Percentiles rank a stretch among this genome's conserved stretches.
phyloP scores from a whole-genome alignment of 2,797 vertebrate genomes.

The Notolabrus celidotus region DNA sequence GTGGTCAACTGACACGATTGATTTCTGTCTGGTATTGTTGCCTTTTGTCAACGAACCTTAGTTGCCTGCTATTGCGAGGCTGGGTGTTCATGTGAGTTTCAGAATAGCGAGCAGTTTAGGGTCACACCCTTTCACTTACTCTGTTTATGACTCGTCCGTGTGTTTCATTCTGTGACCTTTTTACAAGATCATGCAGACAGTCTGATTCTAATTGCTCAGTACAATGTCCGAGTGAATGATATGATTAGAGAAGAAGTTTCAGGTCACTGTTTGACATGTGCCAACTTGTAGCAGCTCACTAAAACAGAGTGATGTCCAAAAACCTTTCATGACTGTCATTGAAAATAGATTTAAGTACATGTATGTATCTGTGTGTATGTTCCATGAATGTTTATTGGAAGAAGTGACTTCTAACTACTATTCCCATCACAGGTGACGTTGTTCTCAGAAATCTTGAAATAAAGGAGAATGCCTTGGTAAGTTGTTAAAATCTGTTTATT shows the following conservation, averaged over 20 bases:
- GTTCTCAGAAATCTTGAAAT: conserved; percentile 94
- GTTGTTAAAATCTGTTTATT: conserved; percentile 28
- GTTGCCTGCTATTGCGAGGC: not conserved
- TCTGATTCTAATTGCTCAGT: not conserved
- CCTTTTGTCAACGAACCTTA: not conserved
- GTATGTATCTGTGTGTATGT: not conserved
- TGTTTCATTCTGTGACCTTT: not conserved
- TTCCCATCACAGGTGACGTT: conserved; percentile 88
- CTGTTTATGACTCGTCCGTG: conserved; percentile 10
- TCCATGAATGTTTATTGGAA: too few relatives aligned
- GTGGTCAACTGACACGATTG: accelerated
- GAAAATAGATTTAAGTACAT: not conserved
- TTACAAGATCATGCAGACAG: not conserved
- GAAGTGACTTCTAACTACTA: too few relatives aligned
- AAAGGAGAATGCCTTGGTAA: conserved; percentile 99
- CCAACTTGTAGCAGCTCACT: not conserved
- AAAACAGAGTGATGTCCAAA: not conserved
- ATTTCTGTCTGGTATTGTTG: not conserved
- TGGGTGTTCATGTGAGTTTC: conserved; percentile 18
- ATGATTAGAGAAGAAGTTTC: not conserved
- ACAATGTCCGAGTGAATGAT: not conserved
- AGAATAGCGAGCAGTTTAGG: conserved; percentile 1
- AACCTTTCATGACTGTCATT: not conserved
- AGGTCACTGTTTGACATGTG: not conserved
- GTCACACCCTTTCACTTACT: conserved; percentile 65